Percentiles rank a stretch among this genome's conserved stretches.
These are phyloP conservation scores for Maniola hyperantus DNA, from an alignment of 2,888 invertebrate species.

Conservation along the genomic window DNA sequence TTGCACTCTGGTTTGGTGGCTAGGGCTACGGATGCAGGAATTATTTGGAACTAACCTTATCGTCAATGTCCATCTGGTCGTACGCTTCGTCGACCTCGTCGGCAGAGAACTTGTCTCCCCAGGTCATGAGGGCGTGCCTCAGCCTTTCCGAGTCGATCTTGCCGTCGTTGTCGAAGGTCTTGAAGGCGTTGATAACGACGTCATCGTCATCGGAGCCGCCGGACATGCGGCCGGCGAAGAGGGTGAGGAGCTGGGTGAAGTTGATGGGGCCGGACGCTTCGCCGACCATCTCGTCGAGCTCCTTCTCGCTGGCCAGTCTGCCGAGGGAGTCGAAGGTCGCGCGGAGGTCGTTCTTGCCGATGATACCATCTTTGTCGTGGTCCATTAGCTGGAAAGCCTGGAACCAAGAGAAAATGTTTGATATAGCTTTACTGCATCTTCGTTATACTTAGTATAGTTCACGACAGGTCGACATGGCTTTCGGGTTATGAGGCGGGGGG, in stretches of 20 bases:
- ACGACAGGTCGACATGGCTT: no score
- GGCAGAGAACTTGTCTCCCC: constrained; percentile 95
- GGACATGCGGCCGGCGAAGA: constrained; percentile 96
- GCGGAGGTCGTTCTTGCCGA: constrained; percentile 94
- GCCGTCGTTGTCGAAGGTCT: constrained; percentile 94
- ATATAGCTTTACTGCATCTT: no score
- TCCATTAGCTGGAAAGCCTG: constrained; percentile 98
- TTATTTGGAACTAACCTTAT: constrained; percentile 76
- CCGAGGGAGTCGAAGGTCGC: constrained; percentile 96
- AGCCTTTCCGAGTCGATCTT: constrained; percentile 94
- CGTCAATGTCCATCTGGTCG: constrained; percentile 96
- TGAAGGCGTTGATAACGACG: constrained; percentile 95
- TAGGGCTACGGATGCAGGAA: no score
- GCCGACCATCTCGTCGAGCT: constrained; percentile 93
- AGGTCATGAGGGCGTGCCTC: constrained; percentile 95
- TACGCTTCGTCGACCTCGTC: constrained; percentile 96
- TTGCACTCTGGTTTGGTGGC: no score
- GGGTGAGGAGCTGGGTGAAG: constrained; percentile 96
- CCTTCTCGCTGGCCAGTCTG: constrained; percentile 94
- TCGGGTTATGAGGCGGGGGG: no score
- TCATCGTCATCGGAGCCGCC: constrained; percentile 96
- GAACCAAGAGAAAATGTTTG: constrained; percentile 24
- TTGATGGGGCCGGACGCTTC: constrained; percentile 96
- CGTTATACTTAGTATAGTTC: no score
- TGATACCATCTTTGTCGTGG: constrained; percentile 96